These are phyloP conservation scores for Helicorthomorpha holstii DNA, from an alignment of 1,140 invertebrate species.

Conservation along the genomic window DNA sequence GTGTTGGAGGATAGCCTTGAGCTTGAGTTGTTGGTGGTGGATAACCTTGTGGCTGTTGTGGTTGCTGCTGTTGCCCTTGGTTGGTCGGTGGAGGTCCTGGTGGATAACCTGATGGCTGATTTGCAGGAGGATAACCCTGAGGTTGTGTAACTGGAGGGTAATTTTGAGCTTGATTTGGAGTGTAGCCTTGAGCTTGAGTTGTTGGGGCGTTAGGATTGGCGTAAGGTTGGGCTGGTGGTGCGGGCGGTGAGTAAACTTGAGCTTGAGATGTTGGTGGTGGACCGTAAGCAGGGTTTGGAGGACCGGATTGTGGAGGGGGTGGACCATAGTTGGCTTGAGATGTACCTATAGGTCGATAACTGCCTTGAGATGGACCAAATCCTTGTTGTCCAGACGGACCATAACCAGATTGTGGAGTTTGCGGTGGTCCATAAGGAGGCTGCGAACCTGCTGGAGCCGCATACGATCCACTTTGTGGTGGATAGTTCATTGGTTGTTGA, in stretches of 20 bases:
- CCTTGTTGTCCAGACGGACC: background rate
- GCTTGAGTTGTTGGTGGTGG: constrained; percentile 24
- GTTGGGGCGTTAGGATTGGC: constrained; percentile 1
- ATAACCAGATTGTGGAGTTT: background rate
- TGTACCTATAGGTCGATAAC: background rate
- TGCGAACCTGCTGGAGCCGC: background rate
- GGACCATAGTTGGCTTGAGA: background rate
- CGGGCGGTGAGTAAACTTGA: constrained; percentile 11
- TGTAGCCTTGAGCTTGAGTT: background rate
- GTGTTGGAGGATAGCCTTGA: constrained; percentile 9
- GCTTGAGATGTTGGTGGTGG: constrained; percentile 8
- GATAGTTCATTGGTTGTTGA: background rate
- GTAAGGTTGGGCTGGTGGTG: background rate
- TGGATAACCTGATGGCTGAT: constrained; percentile 26
- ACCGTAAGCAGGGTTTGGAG: constrained; percentile 5
- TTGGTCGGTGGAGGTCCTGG: constrained; percentile 10
- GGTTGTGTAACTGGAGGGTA: constrained; percentile 24
- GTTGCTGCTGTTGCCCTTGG: too few species aligned
- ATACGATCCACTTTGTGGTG: background rate
- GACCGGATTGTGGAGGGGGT: background rate
- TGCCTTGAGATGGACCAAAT: background rate
- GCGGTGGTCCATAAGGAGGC: background rate
- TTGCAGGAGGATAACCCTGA: constrained; percentile 11
- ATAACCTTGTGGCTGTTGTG: constrained; percentile 7
- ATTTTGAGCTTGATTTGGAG: too few species aligned